Base-by-base conservation (phyloP, 30 jellyfish, hydroid and myxozoan species). In the Mastigias papua region DNA sequence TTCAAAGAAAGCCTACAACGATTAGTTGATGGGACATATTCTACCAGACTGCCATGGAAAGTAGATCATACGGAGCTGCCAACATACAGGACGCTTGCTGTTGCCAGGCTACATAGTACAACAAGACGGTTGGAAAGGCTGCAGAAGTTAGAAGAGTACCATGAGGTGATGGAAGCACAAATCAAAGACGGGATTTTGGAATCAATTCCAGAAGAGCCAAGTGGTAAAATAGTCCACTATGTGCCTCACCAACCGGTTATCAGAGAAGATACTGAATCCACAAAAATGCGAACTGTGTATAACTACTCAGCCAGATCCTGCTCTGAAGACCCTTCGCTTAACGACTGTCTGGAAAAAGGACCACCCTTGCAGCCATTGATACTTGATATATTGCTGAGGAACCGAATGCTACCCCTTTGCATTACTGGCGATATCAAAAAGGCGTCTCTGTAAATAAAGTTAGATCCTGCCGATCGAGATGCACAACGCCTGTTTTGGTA, bases 41-140 rank as follows among this genome's bases (percentile, higher is more conserved):
- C 79, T 34, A 73, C 93, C n/a, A 84, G 81, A 67, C 73, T 84
- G 89, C 89, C 87, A 72, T 84, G 87, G 93, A 70, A 84, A 71
- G 81, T n/a, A 84, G 93, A 84, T 50, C 81, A 34, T 70, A 89
- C 58, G 81, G 67, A 70, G 22, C 35, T 70, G 70, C 93, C 89
- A 73, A 84, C 88, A 23, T 70, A 84, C 73, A 84, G 71, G 42
- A 84, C 61, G 76, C 78, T 70, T 61, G 57, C 81, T 4, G 67
- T 57, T n/a, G 81, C 78, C 65, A 84, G 93, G 70, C 25, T 84
- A 68, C 72, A 67, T 84, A 34, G 76, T 82, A 82, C 92, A 32
- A 82, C 84, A 48, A 82, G 86, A 67, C 86, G 84, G 78, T 58
- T 67, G 77, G 86, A 82, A 58, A 82, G 49, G 84, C 76, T 82